These are phyloP conservation scores for Trichopria drosophilae DNA, from an alignment of 2,888 invertebrate species.

Conservation along the genomic window DNA sequence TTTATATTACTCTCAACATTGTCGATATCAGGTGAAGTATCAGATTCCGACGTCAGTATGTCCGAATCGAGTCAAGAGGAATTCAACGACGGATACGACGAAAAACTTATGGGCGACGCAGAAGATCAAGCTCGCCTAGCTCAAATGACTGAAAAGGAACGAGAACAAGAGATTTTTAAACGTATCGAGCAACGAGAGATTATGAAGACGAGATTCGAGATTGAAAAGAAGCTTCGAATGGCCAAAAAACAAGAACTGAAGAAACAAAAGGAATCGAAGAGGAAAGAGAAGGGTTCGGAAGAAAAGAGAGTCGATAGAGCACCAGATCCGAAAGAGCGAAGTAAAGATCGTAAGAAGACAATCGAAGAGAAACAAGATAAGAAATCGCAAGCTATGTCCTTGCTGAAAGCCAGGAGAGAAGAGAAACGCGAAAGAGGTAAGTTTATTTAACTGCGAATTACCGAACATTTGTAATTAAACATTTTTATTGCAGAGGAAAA, in stretches of 20 bases:
- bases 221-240: conserved; percentile 87
- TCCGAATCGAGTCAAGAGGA: conserved; percentile 77
- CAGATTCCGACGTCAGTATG: conserved; percentile 65
- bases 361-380: conserved; percentile 88
- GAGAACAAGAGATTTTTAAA: conserved; percentile 96
- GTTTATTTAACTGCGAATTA: conserved; percentile 13
- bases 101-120: conserved; percentile 95
- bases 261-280: conserved; percentile 61
- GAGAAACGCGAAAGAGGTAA: conserved; percentile 78
- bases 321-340: conserved; percentile 74
- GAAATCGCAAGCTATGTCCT: conserved; percentile 90
- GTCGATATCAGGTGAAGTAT: conserved; percentile 80
- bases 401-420: conserved; percentile 86
- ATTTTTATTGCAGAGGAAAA: conserved; percentile 54
- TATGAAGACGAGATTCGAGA: conserved; percentile 93
- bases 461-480: conserved; percentile 1
- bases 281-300: conserved; percentile 57
- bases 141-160: conserved; percentile 92
- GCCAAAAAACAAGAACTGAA: conserved; percentile 77
- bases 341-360: conserved; percentile 85
- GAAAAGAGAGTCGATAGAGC: conserved; percentile 60
- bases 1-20: conserved; percentile 1
- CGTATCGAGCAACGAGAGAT: conserved; percentile 92
- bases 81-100: conserved; percentile 96
- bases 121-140: conserved; percentile 89